Evolutionary conservation across 2,113 vertebrate genomes (phyloP).

Genomic region (Stegostoma tigrinum): DNA sequence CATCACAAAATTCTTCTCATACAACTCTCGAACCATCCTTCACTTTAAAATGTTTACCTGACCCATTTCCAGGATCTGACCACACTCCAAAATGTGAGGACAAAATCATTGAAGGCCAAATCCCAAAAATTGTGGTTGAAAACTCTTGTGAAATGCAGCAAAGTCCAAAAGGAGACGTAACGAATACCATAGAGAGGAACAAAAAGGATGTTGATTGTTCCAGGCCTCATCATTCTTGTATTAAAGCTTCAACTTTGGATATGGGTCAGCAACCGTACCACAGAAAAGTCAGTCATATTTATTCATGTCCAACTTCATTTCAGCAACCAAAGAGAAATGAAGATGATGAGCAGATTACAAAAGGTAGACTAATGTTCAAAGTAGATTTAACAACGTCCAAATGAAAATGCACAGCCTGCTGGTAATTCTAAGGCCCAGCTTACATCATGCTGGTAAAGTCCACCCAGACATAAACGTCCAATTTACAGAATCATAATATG

Average conservation of each 20-base stretch:
- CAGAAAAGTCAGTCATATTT: not conserved
- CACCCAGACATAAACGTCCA: constrained; percentile 3
- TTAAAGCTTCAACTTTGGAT: not conserved
- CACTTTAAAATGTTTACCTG: not conserved
- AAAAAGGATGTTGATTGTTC: not conserved
- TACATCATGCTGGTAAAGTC: not conserved
- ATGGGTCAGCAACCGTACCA: not conserved
- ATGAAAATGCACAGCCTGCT: not conserved
- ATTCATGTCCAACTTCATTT: not conserved
- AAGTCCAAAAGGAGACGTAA: not conserved
- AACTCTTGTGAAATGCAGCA: not conserved
- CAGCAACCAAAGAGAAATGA: not conserved
- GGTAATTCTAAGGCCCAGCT: not conserved
- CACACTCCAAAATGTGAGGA: not conserved
- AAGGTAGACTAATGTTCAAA: not conserved
- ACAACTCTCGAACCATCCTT: not conserved
- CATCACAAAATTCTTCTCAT: not conserved
- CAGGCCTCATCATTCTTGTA: not conserved
- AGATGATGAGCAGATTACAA: not conserved
- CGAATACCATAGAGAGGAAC: not conserved
- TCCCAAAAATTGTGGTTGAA: not conserved
- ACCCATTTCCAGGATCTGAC: not conserved
- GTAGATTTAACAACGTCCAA: not conserved
- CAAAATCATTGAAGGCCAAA: not conserved
- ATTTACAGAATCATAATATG: constrained; percentile 4